phyloP scores from a whole-genome alignment of 64 coral and sea anemone species.

The Pocillopora damicornis region DNA sequence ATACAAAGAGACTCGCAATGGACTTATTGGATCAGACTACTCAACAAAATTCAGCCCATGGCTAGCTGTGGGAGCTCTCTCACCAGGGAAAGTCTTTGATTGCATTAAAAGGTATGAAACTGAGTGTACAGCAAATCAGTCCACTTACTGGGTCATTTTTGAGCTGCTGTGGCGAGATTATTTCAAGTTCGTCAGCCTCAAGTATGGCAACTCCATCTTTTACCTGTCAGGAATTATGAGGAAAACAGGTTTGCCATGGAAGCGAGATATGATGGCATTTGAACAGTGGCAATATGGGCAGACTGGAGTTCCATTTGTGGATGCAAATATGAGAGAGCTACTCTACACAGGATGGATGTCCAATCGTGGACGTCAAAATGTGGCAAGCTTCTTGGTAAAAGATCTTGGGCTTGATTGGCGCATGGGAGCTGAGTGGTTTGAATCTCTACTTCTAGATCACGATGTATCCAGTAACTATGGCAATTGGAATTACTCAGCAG shows the following conservation, averaged over 20 bases:
- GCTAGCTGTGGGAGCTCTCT: conserved; percentile 52
- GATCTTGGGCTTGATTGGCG: conserved; percentile 69
- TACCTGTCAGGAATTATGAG: conserved; percentile 41
- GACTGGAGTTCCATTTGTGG: conserved; percentile 58
- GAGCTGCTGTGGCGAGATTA: conserved; percentile 68
- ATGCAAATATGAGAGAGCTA: conserved; percentile 75
- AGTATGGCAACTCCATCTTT: conserved; percentile 55
- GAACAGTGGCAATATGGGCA: conserved; percentile 44
- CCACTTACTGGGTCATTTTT: conserved; percentile 65
- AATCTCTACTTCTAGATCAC: conserved; percentile 70
- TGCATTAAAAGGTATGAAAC: conserved; percentile 45
- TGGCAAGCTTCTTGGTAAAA: conserved; percentile 68
- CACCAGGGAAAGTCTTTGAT: conserved; percentile 40
- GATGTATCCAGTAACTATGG: conserved; percentile 74
- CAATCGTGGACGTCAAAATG: conserved; percentile 65
- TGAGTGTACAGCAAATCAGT: conserved; percentile 53
- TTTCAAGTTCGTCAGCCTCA: conserved; percentile 59
- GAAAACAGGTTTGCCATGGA: conserved; percentile 37
- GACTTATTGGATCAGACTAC: conserved; percentile 55
- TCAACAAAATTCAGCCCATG: conserved; percentile 57
- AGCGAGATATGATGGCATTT: conserved; percentile 30
- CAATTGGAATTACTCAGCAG: conserved; percentile 72
- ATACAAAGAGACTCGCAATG: conserved; percentile 64
- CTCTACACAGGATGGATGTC: conserved; percentile 64
- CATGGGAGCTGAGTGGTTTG: conserved; percentile 69